A percentile compares a stretch with the other conserved stretches of the same genome.
phyloP scores from a whole-genome alignment of 2,888 invertebrate genomes.

The Oligia fasciuncula region DNA sequence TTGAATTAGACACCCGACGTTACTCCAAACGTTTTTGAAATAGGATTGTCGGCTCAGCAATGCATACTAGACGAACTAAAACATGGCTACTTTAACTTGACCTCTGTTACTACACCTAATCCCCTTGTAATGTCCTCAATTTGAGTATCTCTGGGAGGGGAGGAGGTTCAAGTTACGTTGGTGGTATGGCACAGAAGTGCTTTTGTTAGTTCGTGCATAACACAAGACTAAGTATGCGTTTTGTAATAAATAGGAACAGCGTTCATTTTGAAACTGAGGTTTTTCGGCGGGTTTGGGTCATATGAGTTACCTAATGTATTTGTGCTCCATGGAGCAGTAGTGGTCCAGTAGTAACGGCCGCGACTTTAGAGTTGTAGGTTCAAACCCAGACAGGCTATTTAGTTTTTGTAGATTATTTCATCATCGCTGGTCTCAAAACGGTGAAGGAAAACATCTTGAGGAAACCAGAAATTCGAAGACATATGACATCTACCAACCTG shows the following conservation, averaged over 20 bases:
- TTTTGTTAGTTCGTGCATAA: conserved; percentile 65
- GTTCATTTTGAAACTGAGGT: conserved; percentile 35
- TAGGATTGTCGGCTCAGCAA: conserved; percentile 67
- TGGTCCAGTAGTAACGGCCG: too few relatives aligned
- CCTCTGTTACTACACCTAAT: conserved; percentile 8
- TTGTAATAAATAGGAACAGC: conserved; percentile 33
- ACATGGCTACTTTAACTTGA: conserved; percentile 47
- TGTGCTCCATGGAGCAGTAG: not conserved
- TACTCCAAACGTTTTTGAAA: conserved; percentile 64
- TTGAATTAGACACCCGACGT: conserved; percentile 64
- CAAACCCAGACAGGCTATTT: not conserved
- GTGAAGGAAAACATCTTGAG: not conserved
- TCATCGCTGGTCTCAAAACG: not conserved
- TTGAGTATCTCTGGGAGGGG: not conserved
- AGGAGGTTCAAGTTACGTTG: conserved; percentile 43
- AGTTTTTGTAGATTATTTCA: not conserved
- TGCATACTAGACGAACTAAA: conserved; percentile 69
- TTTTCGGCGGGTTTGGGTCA: not conserved
- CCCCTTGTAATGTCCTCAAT: not conserved
- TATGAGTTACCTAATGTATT: not conserved
- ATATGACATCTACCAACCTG: not conserved
- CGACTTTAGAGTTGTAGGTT: not conserved
- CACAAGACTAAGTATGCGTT: conserved; percentile 48
- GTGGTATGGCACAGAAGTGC: conserved; percentile 41
- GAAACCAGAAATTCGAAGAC: not conserved